A percentile compares a stretch with the other conserved stretches of the same genome.
Conservation (phyloP, 2,888 invertebrate species). For the Frankliniella fusca region DNA sequence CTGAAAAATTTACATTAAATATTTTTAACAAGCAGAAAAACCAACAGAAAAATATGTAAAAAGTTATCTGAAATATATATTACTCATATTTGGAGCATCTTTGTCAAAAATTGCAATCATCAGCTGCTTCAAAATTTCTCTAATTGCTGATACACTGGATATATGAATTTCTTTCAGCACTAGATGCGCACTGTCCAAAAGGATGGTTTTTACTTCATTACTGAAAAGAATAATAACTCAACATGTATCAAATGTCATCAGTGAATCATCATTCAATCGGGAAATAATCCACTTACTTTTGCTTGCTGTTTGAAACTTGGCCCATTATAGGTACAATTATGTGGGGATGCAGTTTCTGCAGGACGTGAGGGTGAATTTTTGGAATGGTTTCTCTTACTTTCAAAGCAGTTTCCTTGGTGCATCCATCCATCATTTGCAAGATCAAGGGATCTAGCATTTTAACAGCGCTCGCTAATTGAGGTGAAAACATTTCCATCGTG, state of each 20-base stretch:
- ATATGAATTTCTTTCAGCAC: neutral
- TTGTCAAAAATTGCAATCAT: slow-evolving; percentile 14
- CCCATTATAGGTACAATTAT: neutral
- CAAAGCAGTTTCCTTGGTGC: neutral
- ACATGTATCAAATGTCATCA: neutral
- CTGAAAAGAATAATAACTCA: neutral
- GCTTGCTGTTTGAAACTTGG: neutral
- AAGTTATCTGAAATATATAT: neutral
- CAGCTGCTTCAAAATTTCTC: neutral
- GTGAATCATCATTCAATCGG: neutral
- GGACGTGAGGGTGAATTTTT: neutral
- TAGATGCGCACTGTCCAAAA: neutral
- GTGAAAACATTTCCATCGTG: no score
- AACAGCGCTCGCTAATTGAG: no score
- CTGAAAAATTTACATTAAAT: neutral
- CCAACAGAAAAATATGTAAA: neutral
- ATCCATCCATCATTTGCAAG: neutral
- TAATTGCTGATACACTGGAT: neutral
- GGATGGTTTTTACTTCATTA: neutral
- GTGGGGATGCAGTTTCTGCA: neutral
- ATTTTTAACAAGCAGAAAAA: neutral
- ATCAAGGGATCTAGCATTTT: no score
- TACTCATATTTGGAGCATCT: neutral
- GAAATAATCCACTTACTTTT: neutral
- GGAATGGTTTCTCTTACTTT: neutral